phyloP scores from a whole-genome alignment of 2,797 vertebrate species.

The Acanthornis magna region DNA sequence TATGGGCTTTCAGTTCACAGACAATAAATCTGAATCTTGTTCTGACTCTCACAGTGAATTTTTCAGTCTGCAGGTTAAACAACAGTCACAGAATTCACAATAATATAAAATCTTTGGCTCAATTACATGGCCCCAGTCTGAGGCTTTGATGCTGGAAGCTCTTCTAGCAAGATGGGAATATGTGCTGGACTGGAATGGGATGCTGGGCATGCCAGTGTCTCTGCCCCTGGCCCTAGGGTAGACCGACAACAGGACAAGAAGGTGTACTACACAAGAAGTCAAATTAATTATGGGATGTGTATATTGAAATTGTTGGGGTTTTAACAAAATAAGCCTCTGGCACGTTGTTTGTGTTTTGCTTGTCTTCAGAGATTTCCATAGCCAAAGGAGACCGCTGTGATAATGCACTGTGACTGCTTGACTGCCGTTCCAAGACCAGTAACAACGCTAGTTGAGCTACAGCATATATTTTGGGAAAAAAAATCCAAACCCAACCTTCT shows the following conservation, averaged over 20 bases:
- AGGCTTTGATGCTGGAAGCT: background rate
- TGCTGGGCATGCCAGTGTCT: background rate
- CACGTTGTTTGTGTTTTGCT: background rate
- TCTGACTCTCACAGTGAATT: background rate
- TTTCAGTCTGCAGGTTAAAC: background rate
- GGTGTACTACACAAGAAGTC: background rate
- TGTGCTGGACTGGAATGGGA: background rate
- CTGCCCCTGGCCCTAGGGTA: background rate
- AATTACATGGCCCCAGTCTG: background rate
- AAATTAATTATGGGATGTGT: background rate
- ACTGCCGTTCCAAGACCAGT: background rate
- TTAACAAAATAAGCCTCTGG: background rate
- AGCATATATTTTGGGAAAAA: conserved; percentile 50
- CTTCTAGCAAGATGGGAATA: background rate
- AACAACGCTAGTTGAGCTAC: background rate
- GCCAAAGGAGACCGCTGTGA: background rate
- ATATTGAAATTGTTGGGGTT: background rate
- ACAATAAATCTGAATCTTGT: background rate
- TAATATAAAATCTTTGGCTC: background rate
- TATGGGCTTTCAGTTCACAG: background rate
- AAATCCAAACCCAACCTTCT: conserved; percentile 42
- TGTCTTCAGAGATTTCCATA: background rate
- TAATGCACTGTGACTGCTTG: conserved; percentile 18
- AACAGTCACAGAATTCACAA: background rate
- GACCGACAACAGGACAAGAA: background rate